Percentiles rank a stretch among this genome's conserved stretches.
phyloP scores from a whole-genome alignment of 2,113 vertebrate species.

The Sceloporus undulatus region DNA sequence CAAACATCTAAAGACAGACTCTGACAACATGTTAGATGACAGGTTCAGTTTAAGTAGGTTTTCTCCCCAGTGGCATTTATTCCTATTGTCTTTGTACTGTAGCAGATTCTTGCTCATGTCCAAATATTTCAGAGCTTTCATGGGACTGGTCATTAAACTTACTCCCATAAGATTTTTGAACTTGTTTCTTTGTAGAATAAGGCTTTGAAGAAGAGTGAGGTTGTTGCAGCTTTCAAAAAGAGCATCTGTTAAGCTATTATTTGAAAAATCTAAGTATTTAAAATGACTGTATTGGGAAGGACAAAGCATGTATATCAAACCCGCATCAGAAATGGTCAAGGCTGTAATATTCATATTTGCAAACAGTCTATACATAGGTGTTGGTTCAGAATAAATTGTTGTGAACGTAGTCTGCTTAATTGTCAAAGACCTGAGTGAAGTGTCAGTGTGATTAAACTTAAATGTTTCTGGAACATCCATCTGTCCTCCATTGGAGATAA shows the following conservation, averaged over 20 bases:
- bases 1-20: constrained; percentile 84
- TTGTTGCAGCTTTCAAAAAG: constrained; percentile 84
- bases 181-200: constrained; percentile 83
- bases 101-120: constrained; percentile 87
- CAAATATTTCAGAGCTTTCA: constrained; percentile 82
- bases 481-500: constrained; percentile 66
- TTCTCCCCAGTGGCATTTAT: constrained; percentile 79
- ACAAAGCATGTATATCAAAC: constrained; percentile 88
- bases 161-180: constrained; percentile 79
- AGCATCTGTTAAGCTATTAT: constrained; percentile 82
- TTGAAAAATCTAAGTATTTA: constrained; percentile 82
- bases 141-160: constrained; percentile 78
- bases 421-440: constrained; percentile 76
- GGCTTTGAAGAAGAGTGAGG: constrained; percentile 69
- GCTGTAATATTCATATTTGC: constrained; percentile 82
- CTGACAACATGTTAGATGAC: constrained; percentile 81
- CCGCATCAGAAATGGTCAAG: constrained; percentile 76
- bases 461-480: not conserved
- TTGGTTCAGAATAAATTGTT: constrained; percentile 80
- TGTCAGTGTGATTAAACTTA: constrained; percentile 3
- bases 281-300: constrained; percentile 79
- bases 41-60: constrained; percentile 81
- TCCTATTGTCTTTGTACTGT: constrained; percentile 59
- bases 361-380: constrained; percentile 79
- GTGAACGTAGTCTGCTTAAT: constrained; percentile 57